Percentiles rank a stretch among this genome's conserved stretches.
Conservation (phyloP, 2,797 vertebrate genomes). For the Cyclopterus lumpus region DNA sequence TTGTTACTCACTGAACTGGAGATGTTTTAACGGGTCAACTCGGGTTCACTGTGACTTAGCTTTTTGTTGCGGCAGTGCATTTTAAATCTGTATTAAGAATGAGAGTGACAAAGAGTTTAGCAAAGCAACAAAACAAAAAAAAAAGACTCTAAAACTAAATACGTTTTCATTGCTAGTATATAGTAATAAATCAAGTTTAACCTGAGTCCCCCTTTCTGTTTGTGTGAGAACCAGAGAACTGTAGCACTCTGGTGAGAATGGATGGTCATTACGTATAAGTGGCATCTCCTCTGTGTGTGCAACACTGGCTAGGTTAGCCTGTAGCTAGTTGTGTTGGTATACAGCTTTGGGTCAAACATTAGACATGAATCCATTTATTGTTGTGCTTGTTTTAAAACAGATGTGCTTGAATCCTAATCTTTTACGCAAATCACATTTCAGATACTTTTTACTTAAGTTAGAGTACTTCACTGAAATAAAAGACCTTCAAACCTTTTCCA, state of each 20-base stretch:
- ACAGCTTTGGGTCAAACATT: background rate
- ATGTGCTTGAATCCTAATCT: background rate
- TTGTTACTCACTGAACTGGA: slow-evolving; percentile 38
- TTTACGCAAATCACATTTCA: slow-evolving; percentile 19
- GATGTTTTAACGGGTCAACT: slow-evolving; percentile 34
- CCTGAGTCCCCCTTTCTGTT: background rate
- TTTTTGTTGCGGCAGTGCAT: background rate
- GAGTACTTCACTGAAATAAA: background rate
- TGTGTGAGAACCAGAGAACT: background rate
- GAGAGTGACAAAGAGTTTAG: background rate
- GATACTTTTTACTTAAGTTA: background rate
- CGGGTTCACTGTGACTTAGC: background rate
- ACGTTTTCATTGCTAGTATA: background rate
- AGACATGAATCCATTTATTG: background rate
- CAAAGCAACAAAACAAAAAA: background rate
- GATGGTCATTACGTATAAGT: background rate
- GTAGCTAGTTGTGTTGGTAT: slow-evolving; percentile 5
- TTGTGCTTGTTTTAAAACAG: slow-evolving; percentile 17
- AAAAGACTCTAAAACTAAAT: slow-evolving; percentile 4
- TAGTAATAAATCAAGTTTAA: background rate
- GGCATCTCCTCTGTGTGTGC: slow-evolving; percentile 5
- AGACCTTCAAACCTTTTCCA: background rate
- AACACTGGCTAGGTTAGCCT: background rate
- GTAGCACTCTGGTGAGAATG: background rate
- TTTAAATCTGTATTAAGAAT: background rate